These are phyloP conservation scores for Suillia variegata DNA, from an alignment of 2,888 invertebrate species.

Conservation along the genomic window DNA sequence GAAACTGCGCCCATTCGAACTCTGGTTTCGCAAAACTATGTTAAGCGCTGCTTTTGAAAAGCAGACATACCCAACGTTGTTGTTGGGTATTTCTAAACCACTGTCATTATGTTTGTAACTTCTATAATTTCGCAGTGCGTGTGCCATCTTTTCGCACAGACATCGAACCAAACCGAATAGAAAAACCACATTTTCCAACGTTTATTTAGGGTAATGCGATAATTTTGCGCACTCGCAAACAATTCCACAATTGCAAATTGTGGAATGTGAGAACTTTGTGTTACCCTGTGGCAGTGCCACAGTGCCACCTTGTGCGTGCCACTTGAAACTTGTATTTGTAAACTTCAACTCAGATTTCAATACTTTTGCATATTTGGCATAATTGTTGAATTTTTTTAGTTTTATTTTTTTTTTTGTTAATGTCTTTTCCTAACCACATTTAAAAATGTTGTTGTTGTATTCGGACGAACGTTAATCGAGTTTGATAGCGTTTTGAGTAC, in stretches of 20 bases:
- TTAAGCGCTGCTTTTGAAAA: no score
- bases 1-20: no score
- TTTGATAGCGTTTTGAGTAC: no score
- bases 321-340: no score
- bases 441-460: no score
- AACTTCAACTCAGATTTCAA: neutral
- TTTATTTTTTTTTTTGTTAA: no score
- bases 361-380: constrained; percentile 1
- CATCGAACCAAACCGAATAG: neutral
- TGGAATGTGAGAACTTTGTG: neutral
- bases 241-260: neutral
- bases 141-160: neutral
- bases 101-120: no score
- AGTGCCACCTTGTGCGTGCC: no score
- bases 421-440: no score
- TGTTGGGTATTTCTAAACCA: neutral
- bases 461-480: no score
- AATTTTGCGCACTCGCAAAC: neutral
- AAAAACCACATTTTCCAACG: neutral
- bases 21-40: no score
- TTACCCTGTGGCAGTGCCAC: neutral
- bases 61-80: neutral
- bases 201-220: neutral
- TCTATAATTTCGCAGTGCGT: neutral
- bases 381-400: neutral